A percentile compares a stretch with the other conserved stretches of the same genome.
Conservation (phyloP, 2,113 vertebrate genomes). For the Microcebus ravelobensis region DNA sequence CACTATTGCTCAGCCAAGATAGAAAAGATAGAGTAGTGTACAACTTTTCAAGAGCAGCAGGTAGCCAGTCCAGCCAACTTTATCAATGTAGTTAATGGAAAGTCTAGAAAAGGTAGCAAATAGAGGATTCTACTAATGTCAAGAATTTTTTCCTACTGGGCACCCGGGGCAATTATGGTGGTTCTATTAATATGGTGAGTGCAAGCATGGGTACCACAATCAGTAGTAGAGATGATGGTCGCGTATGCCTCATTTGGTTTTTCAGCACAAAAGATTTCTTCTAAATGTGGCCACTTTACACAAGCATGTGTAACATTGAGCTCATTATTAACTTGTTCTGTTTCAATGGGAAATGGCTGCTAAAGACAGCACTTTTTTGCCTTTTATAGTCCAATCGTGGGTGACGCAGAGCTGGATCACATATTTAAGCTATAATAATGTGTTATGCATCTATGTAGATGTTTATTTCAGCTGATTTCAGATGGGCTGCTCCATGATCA, state of each 20-base stretch:
- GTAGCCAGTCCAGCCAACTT: background rate
- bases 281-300: background rate
- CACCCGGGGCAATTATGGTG: background rate
- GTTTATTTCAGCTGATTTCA: background rate
- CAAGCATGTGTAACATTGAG: background rate
- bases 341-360: background rate
- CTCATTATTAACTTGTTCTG: background rate
- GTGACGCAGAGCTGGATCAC: background rate
- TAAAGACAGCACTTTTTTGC: background rate
- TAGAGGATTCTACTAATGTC: background rate
- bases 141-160: background rate
- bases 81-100: background rate
- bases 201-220: background rate
- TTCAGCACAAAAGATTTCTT: background rate
- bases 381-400: background rate
- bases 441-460: background rate
- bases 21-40: too few relatives aligned
- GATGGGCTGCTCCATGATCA: background rate
- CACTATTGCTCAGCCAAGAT: background rate
- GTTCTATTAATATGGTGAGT: background rate
- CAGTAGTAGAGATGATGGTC: background rate
- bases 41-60: background rate
- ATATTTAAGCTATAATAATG: background rate
- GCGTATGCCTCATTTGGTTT: background rate
- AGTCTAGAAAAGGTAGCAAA: background rate